Evolutionary conservation across 2,888 invertebrate species (phyloP).

Genomic region (Tetragonula carbonaria): DNA sequence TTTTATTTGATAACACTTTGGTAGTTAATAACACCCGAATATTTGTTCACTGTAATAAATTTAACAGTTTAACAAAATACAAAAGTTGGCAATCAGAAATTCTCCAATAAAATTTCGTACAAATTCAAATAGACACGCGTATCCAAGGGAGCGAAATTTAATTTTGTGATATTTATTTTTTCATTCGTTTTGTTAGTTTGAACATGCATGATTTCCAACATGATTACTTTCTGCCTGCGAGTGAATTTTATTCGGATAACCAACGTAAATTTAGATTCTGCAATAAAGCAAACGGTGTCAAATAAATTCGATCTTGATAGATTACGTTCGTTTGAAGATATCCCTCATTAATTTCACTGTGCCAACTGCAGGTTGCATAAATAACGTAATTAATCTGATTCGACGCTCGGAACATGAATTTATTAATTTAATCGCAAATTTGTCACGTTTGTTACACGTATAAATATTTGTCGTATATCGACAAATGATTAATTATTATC

Average conservation of each 20-base stretch:
- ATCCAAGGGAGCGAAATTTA: neutral
- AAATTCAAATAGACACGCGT: neutral
- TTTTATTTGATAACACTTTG: neutral
- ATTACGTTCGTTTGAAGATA: neutral
- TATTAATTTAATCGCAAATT: neutral
- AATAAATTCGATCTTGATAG: too few relatives aligned
- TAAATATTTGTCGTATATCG: neutral
- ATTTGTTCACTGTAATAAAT: neutral
- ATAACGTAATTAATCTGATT: neutral
- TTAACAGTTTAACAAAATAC: too few relatives aligned
- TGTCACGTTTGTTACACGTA: neutral
- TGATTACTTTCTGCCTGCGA: neutral
- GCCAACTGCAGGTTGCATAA: neutral
- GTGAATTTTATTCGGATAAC: neutral
- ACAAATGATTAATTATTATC: neutral
- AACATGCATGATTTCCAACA: neutral
- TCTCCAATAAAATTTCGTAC: neutral
- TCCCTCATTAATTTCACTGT: too few relatives aligned
- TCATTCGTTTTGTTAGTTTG: neutral
- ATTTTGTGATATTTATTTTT: neutral
- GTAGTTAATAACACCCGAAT: neutral
- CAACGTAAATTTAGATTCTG: neutral
- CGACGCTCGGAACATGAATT: neutral
- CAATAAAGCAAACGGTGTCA: too few relatives aligned
- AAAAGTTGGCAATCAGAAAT: neutral